These are phyloP conservation scores for Arion vulgaris DNA, from an alignment of 1,140 invertebrate species.

Conservation along the genomic window DNA sequence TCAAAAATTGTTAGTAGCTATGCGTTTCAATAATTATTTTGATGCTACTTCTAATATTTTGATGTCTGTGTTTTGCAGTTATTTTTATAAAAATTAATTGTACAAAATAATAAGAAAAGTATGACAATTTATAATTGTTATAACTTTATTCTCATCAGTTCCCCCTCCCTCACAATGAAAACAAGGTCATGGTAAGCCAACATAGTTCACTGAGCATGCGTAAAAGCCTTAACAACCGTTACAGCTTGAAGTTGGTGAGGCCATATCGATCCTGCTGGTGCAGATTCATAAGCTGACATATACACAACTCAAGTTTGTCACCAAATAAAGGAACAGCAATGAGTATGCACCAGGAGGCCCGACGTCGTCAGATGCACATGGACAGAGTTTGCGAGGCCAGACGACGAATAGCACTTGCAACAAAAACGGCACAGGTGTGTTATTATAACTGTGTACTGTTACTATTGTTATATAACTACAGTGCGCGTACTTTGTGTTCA, in stretches of 20 bases:
- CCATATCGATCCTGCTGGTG: background rate
- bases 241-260: background rate
- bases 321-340: background rate
- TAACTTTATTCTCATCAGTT: too few relatives aligned
- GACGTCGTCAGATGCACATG: constrained; percentile 27
- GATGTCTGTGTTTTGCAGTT: too few relatives aligned
- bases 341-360: constrained; percentile 27
- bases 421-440: constrained; percentile 9
- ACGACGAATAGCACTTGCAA: constrained; percentile 41
- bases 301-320: background rate
- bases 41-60: too few relatives aligned
- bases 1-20: too few relatives aligned
- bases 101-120: too few relatives aligned
- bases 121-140: too few relatives aligned
- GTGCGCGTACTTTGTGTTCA: background rate
- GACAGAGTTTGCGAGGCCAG: constrained; percentile 36
- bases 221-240: background rate
- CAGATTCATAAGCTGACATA: background rate
- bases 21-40: too few relatives aligned
- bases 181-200: too few relatives aligned
- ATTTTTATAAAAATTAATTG: too few relatives aligned
- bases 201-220: background rate
- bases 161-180: too few relatives aligned
- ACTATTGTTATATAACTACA: constrained; percentile 50
- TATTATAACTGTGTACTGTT: background rate